Evolutionary conservation across 1,140 invertebrate genomes (phyloP).

Genomic region (Ips nitidus): DNA sequence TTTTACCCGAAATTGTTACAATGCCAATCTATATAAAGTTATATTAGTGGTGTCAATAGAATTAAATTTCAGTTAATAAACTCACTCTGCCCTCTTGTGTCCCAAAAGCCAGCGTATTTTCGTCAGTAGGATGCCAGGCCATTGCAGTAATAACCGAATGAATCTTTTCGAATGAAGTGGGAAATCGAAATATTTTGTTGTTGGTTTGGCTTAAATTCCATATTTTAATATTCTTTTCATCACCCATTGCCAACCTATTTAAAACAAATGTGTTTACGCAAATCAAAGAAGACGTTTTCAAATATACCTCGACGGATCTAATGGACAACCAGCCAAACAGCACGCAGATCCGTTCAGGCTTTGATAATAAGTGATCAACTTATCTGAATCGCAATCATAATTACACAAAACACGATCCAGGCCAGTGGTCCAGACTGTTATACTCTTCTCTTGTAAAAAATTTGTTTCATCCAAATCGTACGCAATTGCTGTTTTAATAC

Average conservation of each 20-base stretch:
- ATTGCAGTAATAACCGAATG: constrained; percentile 70
- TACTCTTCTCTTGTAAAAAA: constrained; percentile 25
- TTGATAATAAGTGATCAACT: constrained; percentile 53
- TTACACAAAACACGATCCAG: constrained; percentile 61
- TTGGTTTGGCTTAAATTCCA: constrained; percentile 65
- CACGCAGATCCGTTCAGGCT: constrained; percentile 70
- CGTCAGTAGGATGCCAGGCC: constrained; percentile 76
- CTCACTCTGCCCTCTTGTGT: constrained; percentile 72
- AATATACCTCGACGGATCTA: constrained; percentile 65
- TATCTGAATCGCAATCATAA: neutral
- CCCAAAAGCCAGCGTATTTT: constrained; percentile 72
- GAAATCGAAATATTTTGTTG: constrained; percentile 55
- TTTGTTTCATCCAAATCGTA: constrained; percentile 33
- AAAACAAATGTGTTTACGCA: constrained; percentile 6
- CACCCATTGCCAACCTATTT: constrained; percentile 66
- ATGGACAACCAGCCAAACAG: constrained; percentile 64
- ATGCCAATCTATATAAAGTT: constrained; percentile 55
- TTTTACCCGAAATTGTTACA: constrained; percentile 48
- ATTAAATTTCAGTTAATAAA: constrained; percentile 1
- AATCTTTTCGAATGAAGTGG: constrained; percentile 68
- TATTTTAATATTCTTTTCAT: constrained; percentile 68
- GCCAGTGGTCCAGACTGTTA: constrained; percentile 61
- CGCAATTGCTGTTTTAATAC: constrained; percentile 40
- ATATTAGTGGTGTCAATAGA: too few relatives aligned
- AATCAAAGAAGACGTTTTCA: constrained; percentile 3